phyloP scores from a whole-genome alignment of 2,888 invertebrate species.

The Tinea semifulvella region DNA sequence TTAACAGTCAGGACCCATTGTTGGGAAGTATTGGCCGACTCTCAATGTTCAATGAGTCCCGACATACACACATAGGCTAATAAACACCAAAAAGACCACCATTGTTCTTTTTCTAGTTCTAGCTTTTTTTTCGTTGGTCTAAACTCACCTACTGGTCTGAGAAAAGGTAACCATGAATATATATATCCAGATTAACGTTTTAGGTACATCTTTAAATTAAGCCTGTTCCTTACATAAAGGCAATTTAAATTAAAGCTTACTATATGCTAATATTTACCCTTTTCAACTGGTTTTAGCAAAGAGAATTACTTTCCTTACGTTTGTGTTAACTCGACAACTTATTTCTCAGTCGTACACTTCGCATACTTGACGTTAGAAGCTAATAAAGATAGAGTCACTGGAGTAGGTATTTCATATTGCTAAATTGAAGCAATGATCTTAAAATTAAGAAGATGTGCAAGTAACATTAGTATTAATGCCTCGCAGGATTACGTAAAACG shows the following conservation, averaged over 20 bases:
- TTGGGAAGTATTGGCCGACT: too few relatives aligned
- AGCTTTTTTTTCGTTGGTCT: too few relatives aligned
- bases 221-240: not conserved
- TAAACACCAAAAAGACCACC: too few relatives aligned
- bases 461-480: too few relatives aligned
- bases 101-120: too few relatives aligned
- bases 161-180: conserved; percentile 1
- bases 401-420: conserved; percentile 4
- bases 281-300: conserved; percentile 3
- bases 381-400: conserved; percentile 6
- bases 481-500: too few relatives aligned
- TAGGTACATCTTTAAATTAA: not conserved
- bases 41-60: too few relatives aligned
- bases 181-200: not conserved
- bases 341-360: not conserved
- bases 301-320: conserved; percentile 10
- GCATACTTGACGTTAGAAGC: not conserved
- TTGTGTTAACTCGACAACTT: conserved; percentile 5
- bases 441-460: too few relatives aligned
- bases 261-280: not conserved
- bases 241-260: conserved; percentile 5
- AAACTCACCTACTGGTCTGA: too few relatives aligned
- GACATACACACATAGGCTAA: too few relatives aligned
- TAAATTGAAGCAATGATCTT: too few relatives aligned
- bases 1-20: too few relatives aligned